phyloP scores from a whole-genome alignment of 2,888 invertebrate genomes.

The Dorcus hopei region DNA sequence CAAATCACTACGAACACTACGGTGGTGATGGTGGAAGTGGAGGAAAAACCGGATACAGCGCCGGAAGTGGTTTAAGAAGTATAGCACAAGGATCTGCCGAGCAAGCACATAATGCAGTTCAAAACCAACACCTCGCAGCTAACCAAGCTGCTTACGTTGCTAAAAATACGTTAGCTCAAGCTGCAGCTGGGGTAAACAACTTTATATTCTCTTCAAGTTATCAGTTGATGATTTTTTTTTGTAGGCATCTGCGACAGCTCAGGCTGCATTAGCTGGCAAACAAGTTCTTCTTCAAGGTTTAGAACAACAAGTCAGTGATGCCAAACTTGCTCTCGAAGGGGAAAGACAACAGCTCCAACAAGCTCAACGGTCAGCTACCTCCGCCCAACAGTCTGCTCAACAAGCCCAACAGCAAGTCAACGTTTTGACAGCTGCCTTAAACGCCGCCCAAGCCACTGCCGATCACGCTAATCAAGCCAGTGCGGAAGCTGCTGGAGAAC shows the following conservation, averaged over 20 bases:
- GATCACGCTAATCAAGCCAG: slow-evolving; percentile 74
- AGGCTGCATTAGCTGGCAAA: slow-evolving; percentile 63
- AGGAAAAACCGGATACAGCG: slow-evolving; percentile 59
- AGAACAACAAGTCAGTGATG: slow-evolving; percentile 73
- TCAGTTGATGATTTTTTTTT: not conserved
- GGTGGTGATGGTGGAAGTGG: slow-evolving; percentile 26
- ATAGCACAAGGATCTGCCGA: slow-evolving; percentile 73
- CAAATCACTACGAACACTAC: slow-evolving; percentile 21
- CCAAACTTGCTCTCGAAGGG: slow-evolving; percentile 64
- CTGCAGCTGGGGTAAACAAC: slow-evolving; percentile 56
- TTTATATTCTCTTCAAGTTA: not conserved
- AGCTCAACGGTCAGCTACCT: slow-evolving; percentile 67
- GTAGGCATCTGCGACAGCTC: not conserved
- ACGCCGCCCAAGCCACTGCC: slow-evolving; percentile 73
- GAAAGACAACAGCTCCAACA: slow-evolving; percentile 72
- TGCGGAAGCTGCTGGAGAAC: slow-evolving; percentile 70
- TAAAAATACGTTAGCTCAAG: slow-evolving; percentile 73
- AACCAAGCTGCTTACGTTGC: slow-evolving; percentile 77
- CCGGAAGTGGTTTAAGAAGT: slow-evolving; percentile 67
- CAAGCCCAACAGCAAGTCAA: slow-evolving; percentile 55
- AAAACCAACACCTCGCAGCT: slow-evolving; percentile 72
- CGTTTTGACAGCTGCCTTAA: slow-evolving; percentile 70
- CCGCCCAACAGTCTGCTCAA: slow-evolving; percentile 70
- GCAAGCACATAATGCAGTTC: slow-evolving; percentile 68
- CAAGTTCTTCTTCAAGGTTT: slow-evolving; percentile 55